phyloP scores from a whole-genome alignment of 2,797 vertebrate species.

The Mormyrus proboscirostris region DNA sequence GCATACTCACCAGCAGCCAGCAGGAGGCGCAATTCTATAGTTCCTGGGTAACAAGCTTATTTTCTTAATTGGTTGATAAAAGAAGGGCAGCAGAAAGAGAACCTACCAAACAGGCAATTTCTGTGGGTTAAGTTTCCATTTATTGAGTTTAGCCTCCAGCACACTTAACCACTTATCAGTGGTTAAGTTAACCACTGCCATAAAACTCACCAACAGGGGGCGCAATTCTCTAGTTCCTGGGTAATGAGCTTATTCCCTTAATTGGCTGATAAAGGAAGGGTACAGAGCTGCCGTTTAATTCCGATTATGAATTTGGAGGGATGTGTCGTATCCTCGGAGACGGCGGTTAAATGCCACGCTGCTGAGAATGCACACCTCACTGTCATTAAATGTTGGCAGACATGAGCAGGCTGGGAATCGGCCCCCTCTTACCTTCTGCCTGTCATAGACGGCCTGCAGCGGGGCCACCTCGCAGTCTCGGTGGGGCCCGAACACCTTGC shows the following conservation, averaged over 20 bases:
- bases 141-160: not conserved
- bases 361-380: not conserved
- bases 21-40: not conserved
- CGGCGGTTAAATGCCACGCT: not conserved
- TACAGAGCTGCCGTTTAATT: not conserved
- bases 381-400: not conserved
- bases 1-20: not conserved
- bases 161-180: not conserved
- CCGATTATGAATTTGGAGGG: not conserved
- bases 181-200: not conserved
- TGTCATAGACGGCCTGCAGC: constrained; percentile 67
- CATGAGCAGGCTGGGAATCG: not conserved
- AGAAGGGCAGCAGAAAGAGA: not conserved
- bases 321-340: not conserved
- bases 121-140: not conserved
- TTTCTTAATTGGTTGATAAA: not conserved
- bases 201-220: not conserved
- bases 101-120: not conserved
- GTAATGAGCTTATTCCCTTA: not conserved
- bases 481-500: constrained; percentile 85
- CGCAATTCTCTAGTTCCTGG: not conserved
- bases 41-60: not conserved
- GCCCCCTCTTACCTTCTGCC: constrained; percentile 67
- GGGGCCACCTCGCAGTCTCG: constrained; percentile 83
- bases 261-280: not conserved